A percentile compares a stretch with the other conserved stretches of the same genome.
phyloP scores from a whole-genome alignment of 1,140 invertebrate species.

The Drosophila oshimai region DNA sequence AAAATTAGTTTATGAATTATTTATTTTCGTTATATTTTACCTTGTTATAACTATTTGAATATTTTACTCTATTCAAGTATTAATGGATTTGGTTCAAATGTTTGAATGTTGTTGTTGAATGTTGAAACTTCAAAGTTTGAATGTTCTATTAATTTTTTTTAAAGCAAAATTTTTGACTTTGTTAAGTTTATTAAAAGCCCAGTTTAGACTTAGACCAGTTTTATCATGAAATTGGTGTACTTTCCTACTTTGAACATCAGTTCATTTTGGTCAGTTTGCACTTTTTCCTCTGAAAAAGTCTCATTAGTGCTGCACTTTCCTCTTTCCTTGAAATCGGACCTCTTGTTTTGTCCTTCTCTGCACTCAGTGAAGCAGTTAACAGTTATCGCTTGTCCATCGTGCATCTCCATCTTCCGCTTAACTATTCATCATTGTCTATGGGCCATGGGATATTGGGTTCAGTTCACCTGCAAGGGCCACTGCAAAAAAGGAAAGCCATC shows the following conservation, averaged over 20 bases:
- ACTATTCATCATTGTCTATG: slow-evolving; percentile 36
- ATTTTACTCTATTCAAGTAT: no score
- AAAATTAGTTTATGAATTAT: no score
- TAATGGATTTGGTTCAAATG: no score
- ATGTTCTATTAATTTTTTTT: no score
- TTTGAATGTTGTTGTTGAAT: no score
- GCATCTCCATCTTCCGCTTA: slow-evolving; percentile 11
- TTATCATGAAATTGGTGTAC: no score
- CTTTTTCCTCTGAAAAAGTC: slow-evolving; percentile 12
- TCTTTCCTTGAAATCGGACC: background rate
- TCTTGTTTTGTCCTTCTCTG: slow-evolving; percentile 7
- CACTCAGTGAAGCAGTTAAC: slow-evolving; percentile 42
- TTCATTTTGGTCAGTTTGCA: slow-evolving; percentile 2
- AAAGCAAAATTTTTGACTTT: background rate
- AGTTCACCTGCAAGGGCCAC: slow-evolving; percentile 42
- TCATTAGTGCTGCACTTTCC: slow-evolving; percentile 19
- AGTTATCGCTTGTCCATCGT: slow-evolving; percentile 26
- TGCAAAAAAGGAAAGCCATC: slow-evolving; percentile 5
- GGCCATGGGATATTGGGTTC: slow-evolving; percentile 15
- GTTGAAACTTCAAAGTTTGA: no score
- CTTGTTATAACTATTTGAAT: no score
- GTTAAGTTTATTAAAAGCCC: background rate
- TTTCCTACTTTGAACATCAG: background rate
- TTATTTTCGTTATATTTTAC: no score
- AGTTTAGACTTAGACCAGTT: background rate